Conservation (phyloP, 2,797 vertebrate genomes). For the Enteromius argenteus region DNA sequence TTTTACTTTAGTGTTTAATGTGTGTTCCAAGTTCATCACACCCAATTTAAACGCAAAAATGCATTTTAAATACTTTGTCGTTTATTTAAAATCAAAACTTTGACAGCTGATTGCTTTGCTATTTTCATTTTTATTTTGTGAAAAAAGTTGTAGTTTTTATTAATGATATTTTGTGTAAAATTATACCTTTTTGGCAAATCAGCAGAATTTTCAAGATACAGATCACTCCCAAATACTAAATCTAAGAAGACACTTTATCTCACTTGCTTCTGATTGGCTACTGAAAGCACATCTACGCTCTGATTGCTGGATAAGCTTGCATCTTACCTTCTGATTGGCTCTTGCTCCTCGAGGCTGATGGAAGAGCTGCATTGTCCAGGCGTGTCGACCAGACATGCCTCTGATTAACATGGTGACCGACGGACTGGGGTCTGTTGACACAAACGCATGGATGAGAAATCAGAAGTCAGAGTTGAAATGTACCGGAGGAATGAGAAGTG, state of each 20-base stretch:
- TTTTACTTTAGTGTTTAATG: no score
- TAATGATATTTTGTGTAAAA: background rate
- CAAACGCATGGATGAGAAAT: slow-evolving; percentile 9
- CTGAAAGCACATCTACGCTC: background rate
- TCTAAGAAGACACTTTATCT: background rate
- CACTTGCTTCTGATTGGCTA: background rate
- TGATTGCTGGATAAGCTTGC: slow-evolving; percentile 24
- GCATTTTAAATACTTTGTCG: no score
- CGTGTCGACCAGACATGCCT: slow-evolving; percentile 87
- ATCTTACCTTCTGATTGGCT: slow-evolving; percentile 86
- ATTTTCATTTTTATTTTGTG: background rate
- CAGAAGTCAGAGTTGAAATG: background rate
- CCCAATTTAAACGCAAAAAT: no score
- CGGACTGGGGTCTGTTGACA: slow-evolving; percentile 85
- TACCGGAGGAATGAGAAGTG: background rate
- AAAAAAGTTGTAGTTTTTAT: no score
- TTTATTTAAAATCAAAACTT: no score
- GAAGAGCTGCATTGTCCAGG: slow-evolving; percentile 91
- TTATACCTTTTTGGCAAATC: background rate
- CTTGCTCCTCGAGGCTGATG: slow-evolving; percentile 89
- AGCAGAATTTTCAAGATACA: background rate
- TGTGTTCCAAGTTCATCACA: no score
- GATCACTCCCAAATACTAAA: background rate
- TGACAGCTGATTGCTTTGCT: background rate
- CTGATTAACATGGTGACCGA: slow-evolving; percentile 89